Percentiles rank a stretch among this genome's conserved stretches.
Evolutionary conservation across 2,113 vertebrate species (phyloP).

Genomic region (Sebastes fasciatus): DNA sequence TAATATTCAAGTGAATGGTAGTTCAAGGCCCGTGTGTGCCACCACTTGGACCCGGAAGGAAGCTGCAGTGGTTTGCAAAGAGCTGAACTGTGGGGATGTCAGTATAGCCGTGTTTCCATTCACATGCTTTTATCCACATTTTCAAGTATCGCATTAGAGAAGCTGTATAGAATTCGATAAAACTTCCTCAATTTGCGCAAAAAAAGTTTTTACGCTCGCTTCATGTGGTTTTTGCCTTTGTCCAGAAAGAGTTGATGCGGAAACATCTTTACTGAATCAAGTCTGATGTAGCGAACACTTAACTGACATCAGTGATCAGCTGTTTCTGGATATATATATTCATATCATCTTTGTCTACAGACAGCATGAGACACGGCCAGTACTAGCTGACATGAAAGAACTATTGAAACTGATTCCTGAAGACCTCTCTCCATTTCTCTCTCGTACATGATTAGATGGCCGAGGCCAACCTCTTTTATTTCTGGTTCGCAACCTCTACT

Average conservation of each 20-base stretch:
- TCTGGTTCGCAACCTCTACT: neutral
- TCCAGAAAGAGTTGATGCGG: too few relatives aligned
- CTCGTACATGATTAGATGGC: neutral
- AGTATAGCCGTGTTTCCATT: constrained; percentile 10
- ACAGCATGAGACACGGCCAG: neutral
- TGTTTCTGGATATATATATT: neutral
- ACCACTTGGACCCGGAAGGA: rapidly evolving
- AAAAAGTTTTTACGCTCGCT: too few relatives aligned
- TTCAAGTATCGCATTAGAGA: neutral
- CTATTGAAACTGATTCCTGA: neutral
- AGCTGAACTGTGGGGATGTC: constrained; percentile 62
- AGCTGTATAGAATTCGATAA: neutral
- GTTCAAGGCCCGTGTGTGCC: constrained; percentile 21
- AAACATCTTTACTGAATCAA: too few relatives aligned
- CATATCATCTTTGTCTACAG: neutral
- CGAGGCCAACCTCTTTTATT: too few relatives aligned
- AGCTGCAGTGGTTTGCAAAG: constrained; percentile 57
- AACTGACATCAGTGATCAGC: neutral
- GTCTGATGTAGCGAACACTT: too few relatives aligned
- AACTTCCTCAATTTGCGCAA: neutral
- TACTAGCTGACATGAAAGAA: neutral
- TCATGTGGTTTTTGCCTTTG: too few relatives aligned
- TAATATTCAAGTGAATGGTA: rapidly evolving
- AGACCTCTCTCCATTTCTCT: neutral
- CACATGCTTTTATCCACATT: neutral